A percentile compares a stretch with the other conserved stretches of the same genome.
Evolutionary conservation across 2,888 invertebrate genomes (phyloP).

Genomic region (Odontocerum albicorne): DNA sequence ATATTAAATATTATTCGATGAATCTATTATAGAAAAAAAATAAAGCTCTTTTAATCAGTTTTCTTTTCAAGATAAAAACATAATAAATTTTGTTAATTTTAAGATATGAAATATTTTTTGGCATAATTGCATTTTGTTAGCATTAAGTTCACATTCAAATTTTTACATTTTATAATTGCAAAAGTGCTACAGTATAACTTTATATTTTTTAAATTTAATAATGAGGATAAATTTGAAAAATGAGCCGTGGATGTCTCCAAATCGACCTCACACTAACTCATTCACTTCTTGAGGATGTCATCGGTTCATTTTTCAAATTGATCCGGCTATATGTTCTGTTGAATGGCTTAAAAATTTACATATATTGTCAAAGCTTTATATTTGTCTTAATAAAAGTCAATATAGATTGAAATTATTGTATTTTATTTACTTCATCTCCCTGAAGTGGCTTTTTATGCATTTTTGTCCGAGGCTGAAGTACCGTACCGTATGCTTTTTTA

Average conservation of each 20-base stretch:
- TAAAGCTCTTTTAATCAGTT: no score
- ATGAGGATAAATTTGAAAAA: background rate
- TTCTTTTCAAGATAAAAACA: no score
- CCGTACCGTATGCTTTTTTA: no score
- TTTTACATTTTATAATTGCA: background rate
- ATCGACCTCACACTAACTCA: slow-evolving; percentile 25
- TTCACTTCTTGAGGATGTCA: slow-evolving; percentile 1
- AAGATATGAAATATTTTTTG: no score
- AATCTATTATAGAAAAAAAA: no score
- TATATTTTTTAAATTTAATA: slow-evolving; percentile 5
- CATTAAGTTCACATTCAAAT: slow-evolving; percentile 11
- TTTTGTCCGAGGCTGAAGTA: no score
- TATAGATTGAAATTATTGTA: slow-evolving; percentile 5
- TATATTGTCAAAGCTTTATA: slow-evolving; percentile 27
- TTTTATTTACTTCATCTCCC: slow-evolving; percentile 2
- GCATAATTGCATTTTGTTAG: slow-evolving; percentile 11
- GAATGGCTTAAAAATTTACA: slow-evolving; percentile 12
- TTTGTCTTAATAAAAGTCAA: slow-evolving; percentile 22
- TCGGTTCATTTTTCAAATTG: slow-evolving; percentile 2
- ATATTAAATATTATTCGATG: no score
- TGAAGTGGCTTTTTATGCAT: background rate
- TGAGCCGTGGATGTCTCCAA: slow-evolving; percentile 2
- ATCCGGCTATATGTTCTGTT: slow-evolving; percentile 2
- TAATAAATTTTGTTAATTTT: no score
- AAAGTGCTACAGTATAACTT: slow-evolving; percentile 1